phyloP scores from a whole-genome alignment of 2,888 invertebrate species.

The Isoperla grammatica region DNA sequence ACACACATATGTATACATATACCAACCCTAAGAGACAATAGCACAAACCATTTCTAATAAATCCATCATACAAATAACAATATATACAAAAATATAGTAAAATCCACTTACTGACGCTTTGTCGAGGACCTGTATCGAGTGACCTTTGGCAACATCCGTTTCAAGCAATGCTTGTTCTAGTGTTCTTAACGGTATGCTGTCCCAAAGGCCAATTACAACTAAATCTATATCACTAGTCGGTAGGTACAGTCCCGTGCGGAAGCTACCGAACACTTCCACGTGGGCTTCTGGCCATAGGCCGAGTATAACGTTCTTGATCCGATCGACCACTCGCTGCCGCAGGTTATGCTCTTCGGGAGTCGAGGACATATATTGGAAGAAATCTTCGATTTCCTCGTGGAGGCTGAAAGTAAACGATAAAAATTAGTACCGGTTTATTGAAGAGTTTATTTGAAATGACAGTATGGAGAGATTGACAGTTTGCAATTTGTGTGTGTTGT shows the following conservation, averaged over 20 bases:
- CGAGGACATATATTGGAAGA: conserved; percentile 92
- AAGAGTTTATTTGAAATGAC: too few relatives aligned
- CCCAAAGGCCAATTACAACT: conserved; percentile 79
- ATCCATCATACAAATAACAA: not conserved
- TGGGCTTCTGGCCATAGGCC: conserved; percentile 89
- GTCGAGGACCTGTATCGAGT: conserved; percentile 91
- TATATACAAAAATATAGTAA: not conserved
- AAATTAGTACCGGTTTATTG: conserved; percentile 20
- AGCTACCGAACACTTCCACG: conserved; percentile 97
- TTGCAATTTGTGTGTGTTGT: too few relatives aligned
- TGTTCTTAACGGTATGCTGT: conserved; percentile 84
- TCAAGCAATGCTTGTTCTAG: conserved; percentile 85
- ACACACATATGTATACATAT: too few relatives aligned
- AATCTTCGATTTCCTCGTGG: conserved; percentile 96
- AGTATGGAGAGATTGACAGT: too few relatives aligned
- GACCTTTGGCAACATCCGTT: conserved; percentile 82
- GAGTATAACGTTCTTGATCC: conserved; percentile 82
- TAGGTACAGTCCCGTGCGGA: conserved; percentile 93
- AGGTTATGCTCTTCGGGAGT: conserved; percentile 86
- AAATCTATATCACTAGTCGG: conserved; percentile 84
- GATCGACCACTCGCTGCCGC: conserved; percentile 79
- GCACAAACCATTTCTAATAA: too few relatives aligned
- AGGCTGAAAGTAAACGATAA: conserved; percentile 60
- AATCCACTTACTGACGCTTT: conserved; percentile 74
- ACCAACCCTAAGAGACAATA: too few relatives aligned